phyloP scores from a whole-genome alignment of 2,797 vertebrate species.

The Pseudochirops corinnae region DNA sequence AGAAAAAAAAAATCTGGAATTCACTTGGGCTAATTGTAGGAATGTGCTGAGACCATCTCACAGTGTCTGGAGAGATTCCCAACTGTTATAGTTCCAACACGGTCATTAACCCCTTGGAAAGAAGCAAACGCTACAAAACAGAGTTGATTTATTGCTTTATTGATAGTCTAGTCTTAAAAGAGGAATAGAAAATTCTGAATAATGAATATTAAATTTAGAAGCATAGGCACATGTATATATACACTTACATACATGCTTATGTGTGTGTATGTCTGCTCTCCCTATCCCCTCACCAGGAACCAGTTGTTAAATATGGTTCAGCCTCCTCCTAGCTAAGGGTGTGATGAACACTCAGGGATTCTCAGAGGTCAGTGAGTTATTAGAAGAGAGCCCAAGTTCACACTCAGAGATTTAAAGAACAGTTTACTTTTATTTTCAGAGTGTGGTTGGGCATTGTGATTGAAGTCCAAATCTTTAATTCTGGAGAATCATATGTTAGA shows the following conservation, averaged over 20 bases:
- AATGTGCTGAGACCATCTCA: neutral
- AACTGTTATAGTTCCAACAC: neutral
- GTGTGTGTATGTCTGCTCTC: neutral
- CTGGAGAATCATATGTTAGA: neutral
- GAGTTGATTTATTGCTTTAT: neutral
- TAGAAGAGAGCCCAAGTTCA: neutral
- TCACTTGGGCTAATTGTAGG: neutral
- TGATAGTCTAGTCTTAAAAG: neutral
- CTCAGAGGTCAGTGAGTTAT: neutral
- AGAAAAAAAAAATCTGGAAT: neutral
- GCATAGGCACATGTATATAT: neutral
- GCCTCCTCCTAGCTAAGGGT: neutral
- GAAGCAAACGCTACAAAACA: neutral
- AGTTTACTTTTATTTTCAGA: neutral
- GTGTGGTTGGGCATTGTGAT: neutral
- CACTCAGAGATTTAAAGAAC: neutral
- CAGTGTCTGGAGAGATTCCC: neutral
- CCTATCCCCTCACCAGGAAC: neutral
- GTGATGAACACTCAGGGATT: neutral
- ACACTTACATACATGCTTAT: neutral
- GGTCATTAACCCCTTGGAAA: neutral
- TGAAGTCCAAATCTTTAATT: neutral
- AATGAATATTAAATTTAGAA: neutral
- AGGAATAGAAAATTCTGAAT: neutral
- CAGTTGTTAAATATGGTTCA: neutral